Base-by-base conservation (phyloP, 2,113 vertebrate species). In the Ciconia stormi region DNA sequence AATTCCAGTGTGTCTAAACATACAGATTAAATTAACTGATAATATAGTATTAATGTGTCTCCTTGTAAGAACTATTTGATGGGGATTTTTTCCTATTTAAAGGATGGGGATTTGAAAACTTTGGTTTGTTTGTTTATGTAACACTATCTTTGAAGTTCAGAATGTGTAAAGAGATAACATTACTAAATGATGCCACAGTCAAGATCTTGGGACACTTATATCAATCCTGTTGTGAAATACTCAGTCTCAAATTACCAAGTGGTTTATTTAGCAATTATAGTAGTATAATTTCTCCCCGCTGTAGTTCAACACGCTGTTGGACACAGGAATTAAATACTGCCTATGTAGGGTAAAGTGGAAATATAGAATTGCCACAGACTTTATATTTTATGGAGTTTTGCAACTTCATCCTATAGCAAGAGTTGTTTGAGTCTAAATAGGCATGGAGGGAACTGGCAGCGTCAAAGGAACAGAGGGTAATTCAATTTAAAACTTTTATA, bases 191-290 rank as follows among this genome's bases (percentile, higher is more conserved):
- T 77, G 50, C 34, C 15, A 34, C 40, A 79, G 49, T 17, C 3
- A 9, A 49, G 47, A 55, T 79, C 25, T 76, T 0, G 0, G 44
- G n/a, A 23, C 11, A 2, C 8, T 47, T 62, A 6, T 1, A 46
- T 69, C 30, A n/a, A 70, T n/a, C 15, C 7, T 52, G 11, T 50
- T 74, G 52, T 88, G 53, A 78, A 55, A 56, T 63, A 55, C 2
- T 46, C 47, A 32, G 20, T 71, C 20, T 70, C 21, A 47, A 56
- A 34, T 46, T n/a, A 40, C 46, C 4, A 34, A 72, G n/a, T 36
- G 34, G 10, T 77, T 92, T 77, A 27, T 89, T 78, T 40, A 76
- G 17, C 13, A 23, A 4, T 66, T 70, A 1, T 6, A 7, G 56
- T 69, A 18, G 10, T 47, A 7, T 20, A 58, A 49, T 16, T 47